Evolutionary conservation across 2,113 vertebrate species (phyloP), one percentile per base, ranked within the genome.

Genomic region (Phaethornis superciliosus): DNA sequence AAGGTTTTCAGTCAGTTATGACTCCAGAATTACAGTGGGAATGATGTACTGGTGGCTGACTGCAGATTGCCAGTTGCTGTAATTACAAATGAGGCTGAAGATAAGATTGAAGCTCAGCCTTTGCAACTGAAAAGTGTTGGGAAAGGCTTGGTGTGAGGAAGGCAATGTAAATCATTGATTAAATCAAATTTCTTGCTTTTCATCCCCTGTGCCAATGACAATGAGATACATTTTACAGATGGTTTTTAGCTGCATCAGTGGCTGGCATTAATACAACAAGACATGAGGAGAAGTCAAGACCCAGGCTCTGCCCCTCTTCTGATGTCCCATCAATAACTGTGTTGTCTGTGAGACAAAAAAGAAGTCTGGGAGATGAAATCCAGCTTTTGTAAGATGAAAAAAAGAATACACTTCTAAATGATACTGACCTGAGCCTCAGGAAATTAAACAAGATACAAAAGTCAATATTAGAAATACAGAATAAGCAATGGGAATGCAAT

Each of bases 401-500:
- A 28, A 62, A 11, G 12, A 6, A 27, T 32, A 32, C 54, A 20
- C 52, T 86, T 93, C 44, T 74, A 84, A 93, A 65, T 56, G 17
- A 70, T 44, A 55, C 74, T 72, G 86, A 88, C 85, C 77, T 51
- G 40, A 60, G 49, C 49, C 59, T 90, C 14, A 21, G 92, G 90
- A 93, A 94, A 92, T 95, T 81, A 92, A 93, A 88, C 30, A 83
- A 93, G 69, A 83, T 54, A 74, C 88, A 95, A 33, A 74, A 90
- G 64, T 69, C 86, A 49, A 2, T 93, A 44, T 63, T 71, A 88
- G 69, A 93, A 90, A 85, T 74, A 55, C 55, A 95, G 79, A 84
- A 68, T 76, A 94, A 93, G 94, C 89, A 85, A 85, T 14, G 24
- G 46, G 87, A 89, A 44, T 70, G 44, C 83, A 94, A 18, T 67